Base-by-base conservation (phyloP, 2,113 vertebrate species). In the Salvelinus fontinalis region DNA sequence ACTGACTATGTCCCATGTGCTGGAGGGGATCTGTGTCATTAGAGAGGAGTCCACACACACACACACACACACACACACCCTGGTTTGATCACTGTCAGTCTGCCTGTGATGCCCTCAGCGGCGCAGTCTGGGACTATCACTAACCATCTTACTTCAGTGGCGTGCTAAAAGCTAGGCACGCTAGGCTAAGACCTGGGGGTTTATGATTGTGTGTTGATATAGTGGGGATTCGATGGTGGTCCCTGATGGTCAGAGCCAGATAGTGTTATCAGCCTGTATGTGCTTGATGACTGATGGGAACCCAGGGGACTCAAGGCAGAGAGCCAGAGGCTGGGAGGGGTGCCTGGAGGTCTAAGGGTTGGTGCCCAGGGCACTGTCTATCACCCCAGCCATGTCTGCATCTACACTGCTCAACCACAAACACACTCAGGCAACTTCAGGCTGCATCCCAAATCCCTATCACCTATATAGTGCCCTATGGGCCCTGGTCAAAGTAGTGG, bases 281-380 rank as follows among this genome's bases (percentile, higher is more conserved):
- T 26, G 22, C 11, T 3, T 9, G 59, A 60, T 24, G 14, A 60
- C 39, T 83, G 74, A 83, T 62, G 69, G 77, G 48, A 60, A 62
- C 60, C 71, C 20, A 3, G 60, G 71, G 67, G 67, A 44, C 59
- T n/a, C 7, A 62, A 14, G 18, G 18, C n/a, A 62, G 59, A 14
- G 75, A 74, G 67, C 26, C 31, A 31, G 70, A 57, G 62, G 49
- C 31, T 72, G 39, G 77, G 20, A 51, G 75, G 22, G 57, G 34
- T 18, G 72, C 72, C 73, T 3, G 16, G 24, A 68, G 78, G 29
- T 14, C 31, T 70, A 51, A 34, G 66, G 16, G 20, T 77, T 14
- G 62, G 22, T 57, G 67, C 71, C 39, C 71, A 24, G 9, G 24
- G 64, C 59, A 44, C 54, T 72, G 64, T 69, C 69, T 69, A 44